Percentiles rank a stretch among this genome's conserved stretches.
phyloP scores from a whole-genome alignment of 2,113 vertebrate species.

The Macrotus californicus region DNA sequence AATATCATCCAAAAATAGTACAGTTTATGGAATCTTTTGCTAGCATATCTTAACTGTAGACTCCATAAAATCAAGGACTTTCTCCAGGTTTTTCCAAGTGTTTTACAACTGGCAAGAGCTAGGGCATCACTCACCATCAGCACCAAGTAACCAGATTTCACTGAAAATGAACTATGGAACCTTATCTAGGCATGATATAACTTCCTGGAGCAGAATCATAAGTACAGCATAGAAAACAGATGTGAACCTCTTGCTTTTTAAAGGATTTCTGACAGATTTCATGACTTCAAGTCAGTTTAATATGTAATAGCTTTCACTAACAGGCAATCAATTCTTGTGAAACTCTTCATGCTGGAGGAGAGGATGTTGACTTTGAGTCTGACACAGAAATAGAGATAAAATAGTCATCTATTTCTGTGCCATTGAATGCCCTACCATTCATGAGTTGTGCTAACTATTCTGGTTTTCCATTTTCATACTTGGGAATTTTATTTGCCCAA shows the following conservation, averaged over 20 bases:
- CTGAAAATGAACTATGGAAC: not conserved
- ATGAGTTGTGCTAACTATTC: not conserved
- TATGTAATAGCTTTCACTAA: not conserved
- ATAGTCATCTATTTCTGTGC: not conserved
- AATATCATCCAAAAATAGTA: not conserved
- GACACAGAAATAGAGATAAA: not conserved
- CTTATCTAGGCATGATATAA: not conserved
- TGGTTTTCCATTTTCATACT: not conserved
- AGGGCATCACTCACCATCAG: not conserved
- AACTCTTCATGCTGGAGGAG: not conserved
- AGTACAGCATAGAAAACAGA: not conserved
- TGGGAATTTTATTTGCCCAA: not conserved
- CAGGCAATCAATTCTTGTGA: not conserved
- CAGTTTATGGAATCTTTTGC: not conserved
- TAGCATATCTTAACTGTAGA: not conserved
- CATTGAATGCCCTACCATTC: not conserved
- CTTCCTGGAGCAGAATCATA: not conserved
- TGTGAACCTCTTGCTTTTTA: not conserved
- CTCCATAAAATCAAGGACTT: not conserved
- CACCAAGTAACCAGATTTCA: not conserved
- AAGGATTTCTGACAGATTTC: not conserved
- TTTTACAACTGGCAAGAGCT: not conserved
- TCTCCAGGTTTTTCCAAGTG: not conserved
- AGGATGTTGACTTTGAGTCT: not conserved
- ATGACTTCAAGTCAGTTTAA: not conserved